A percentile compares a stretch with the other conserved stretches of the same genome.
Conservation (phyloP, 2,113 vertebrate genomes). For the Gnathonemus longibarbis region DNA sequence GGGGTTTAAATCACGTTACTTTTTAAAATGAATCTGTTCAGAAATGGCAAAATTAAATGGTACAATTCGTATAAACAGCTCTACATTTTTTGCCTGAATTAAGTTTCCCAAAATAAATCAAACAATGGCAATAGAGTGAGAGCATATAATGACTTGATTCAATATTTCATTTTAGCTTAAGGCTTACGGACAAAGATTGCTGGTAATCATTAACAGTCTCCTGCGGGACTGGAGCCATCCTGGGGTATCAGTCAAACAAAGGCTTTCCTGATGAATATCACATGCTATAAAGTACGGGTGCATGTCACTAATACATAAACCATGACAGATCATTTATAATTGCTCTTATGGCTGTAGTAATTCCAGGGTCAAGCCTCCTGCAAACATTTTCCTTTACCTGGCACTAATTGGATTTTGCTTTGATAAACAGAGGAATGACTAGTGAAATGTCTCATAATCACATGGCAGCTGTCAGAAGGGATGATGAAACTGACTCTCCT, state of each 20-base stretch:
- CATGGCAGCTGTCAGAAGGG: background rate
- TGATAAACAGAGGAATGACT: slow-evolving; percentile 46
- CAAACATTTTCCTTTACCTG: slow-evolving; percentile 45
- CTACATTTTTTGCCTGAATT: background rate
- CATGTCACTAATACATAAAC: slow-evolving; percentile 28
- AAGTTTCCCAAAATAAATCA: slow-evolving; percentile 3
- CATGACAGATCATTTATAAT: slow-evolving; percentile 42
- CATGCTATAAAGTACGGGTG: slow-evolving; percentile 24
- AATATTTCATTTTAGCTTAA: background rate
- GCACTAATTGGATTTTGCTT: slow-evolving; percentile 54
- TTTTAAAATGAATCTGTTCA: background rate
- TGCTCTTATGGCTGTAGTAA: slow-evolving; percentile 44
- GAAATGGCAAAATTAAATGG: background rate
- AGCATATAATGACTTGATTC: slow-evolving; percentile 1
- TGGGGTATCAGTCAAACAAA: background rate
- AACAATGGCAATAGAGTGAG: slow-evolving; percentile 1
- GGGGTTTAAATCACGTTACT: background rate
- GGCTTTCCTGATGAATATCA: slow-evolving; percentile 18
- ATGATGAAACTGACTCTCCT: background rate
- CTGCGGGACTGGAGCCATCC: background rate
- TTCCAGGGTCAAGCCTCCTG: slow-evolving; percentile 22
- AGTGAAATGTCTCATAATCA: slow-evolving; percentile 22
- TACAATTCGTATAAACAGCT: background rate
- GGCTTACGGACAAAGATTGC: background rate
- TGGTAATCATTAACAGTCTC: slow-evolving; percentile 10